These are phyloP conservation scores for Tyrophagus putrescentiae DNA, from an alignment of 1,140 invertebrate genomes.

Conservation along the genomic window DNA sequence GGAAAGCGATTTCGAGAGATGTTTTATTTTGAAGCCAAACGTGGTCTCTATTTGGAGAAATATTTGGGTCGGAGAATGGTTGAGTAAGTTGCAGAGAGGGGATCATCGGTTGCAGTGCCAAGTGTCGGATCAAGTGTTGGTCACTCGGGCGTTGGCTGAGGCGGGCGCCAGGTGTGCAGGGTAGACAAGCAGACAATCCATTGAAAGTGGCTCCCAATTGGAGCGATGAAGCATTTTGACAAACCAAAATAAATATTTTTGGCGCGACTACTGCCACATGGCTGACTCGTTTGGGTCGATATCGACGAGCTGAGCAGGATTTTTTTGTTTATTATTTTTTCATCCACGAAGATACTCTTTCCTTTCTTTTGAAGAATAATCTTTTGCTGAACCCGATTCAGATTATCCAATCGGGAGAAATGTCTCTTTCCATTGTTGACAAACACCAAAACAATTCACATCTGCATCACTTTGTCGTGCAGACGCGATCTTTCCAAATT, in stretches of 20 bases:
- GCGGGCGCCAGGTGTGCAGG: no score
- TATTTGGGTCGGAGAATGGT: no score
- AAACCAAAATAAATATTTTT: background rate
- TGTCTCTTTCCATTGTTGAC: slow-evolving; percentile 9
- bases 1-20: no score
- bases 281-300: background rate
- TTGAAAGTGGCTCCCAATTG: no score
- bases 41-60: no score
- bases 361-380: background rate
- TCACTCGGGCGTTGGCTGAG: no score
- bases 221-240: no score
- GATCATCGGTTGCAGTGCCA: no score
- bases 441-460: slow-evolving; percentile 5
- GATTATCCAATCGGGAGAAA: background rate
- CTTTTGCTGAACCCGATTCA: background rate
- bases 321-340: background rate
- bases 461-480: slow-evolving; percentile 11
- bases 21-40: no score
- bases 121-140: no score
- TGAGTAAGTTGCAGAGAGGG: no score
- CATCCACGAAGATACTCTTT: background rate
- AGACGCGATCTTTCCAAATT: slow-evolving; percentile 13
- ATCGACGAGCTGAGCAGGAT: background rate
- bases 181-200: no score
- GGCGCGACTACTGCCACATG: background rate